Evolutionary conservation across 1,140 invertebrate species (phyloP).

Genomic region (Drosophila repletoides): DNA sequence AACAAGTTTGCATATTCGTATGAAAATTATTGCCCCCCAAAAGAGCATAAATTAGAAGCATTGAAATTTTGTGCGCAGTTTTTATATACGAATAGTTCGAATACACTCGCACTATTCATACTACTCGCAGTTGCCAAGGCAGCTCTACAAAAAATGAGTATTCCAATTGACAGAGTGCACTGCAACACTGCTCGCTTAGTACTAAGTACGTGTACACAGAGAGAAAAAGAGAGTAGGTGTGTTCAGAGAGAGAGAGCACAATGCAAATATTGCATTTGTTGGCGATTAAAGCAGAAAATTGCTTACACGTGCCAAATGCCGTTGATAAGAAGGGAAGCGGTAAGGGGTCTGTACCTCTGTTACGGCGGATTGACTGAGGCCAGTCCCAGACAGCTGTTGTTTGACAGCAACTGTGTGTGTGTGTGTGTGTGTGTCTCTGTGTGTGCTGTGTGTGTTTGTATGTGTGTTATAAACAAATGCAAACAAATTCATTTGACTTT

Average conservation of each 20-base stretch:
- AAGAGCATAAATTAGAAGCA: conserved; percentile 52
- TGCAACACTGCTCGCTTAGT: background rate
- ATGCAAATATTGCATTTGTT: conserved; percentile 53
- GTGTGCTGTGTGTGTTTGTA: conserved; percentile 22
- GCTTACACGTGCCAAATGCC: conserved; percentile 70
- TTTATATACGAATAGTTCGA: no score
- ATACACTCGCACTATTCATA: no score
- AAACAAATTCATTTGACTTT: conserved; percentile 36
- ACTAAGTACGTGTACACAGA: background rate
- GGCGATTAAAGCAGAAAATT: conserved; percentile 72
- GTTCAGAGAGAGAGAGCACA: conserved; percentile 21
- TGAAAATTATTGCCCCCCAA: conserved; percentile 21
- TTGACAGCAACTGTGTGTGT: background rate
- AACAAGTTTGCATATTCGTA: conserved; percentile 46
- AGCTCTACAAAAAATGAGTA: background rate
- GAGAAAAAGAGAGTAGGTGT: background rate
- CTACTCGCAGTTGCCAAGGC: conserved; percentile 51
- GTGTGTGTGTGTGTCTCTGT: conserved; percentile 13
- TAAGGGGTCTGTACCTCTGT: background rate
- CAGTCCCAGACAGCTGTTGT: conserved; percentile 35
- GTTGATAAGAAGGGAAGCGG: conserved; percentile 16
- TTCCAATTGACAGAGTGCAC: conserved; percentile 17
- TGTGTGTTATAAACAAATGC: conserved; percentile 51
- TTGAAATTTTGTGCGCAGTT: conserved; percentile 47
- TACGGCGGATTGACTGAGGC: background rate